Evolutionary conservation across 1,140 invertebrate species (phyloP).

Genomic region (Papilio polytes): DNA sequence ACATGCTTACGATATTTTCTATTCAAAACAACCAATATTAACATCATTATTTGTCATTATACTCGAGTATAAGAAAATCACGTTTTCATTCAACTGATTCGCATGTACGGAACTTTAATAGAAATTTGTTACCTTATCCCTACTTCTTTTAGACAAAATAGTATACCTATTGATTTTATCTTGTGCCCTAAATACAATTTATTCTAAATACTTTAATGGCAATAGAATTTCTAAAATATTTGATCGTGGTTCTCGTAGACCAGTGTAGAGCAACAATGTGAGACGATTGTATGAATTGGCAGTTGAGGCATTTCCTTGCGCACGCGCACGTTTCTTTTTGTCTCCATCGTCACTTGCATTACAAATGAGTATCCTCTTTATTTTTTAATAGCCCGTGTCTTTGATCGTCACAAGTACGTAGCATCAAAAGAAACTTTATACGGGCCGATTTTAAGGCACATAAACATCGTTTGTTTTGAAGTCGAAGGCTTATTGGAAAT

Average conservation of each 20-base stretch:
- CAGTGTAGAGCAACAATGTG: background rate
- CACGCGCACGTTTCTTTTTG: conserved; percentile 28
- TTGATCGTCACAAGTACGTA: conserved; percentile 32
- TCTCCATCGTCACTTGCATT: conserved; percentile 35
- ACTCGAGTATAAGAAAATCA: background rate
- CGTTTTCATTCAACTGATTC: conserved; percentile 6
- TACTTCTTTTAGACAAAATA: too few relatives aligned
- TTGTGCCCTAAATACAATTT: background rate
- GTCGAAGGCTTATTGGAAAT: background rate
- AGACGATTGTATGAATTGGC: background rate
- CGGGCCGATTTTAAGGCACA: background rate
- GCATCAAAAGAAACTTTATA: conserved; percentile 34
- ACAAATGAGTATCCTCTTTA: conserved; percentile 26
- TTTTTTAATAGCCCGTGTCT: conserved; percentile 30
- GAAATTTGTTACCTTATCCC: too few relatives aligned
- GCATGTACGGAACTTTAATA: background rate
- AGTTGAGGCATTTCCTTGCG: conserved; percentile 7
- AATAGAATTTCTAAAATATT: background rate
- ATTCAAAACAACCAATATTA: conserved; percentile 29
- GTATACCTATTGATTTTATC: too few relatives aligned
- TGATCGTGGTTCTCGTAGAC: background rate
- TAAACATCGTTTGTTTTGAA: conserved; percentile 26
- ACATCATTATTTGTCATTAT: conserved; percentile 4
- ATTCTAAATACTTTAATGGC: background rate
- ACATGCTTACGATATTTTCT: conserved; percentile 7